Base-by-base conservation (phyloP, 2,797 vertebrate genomes). In the Myotis findleyi region DNA sequence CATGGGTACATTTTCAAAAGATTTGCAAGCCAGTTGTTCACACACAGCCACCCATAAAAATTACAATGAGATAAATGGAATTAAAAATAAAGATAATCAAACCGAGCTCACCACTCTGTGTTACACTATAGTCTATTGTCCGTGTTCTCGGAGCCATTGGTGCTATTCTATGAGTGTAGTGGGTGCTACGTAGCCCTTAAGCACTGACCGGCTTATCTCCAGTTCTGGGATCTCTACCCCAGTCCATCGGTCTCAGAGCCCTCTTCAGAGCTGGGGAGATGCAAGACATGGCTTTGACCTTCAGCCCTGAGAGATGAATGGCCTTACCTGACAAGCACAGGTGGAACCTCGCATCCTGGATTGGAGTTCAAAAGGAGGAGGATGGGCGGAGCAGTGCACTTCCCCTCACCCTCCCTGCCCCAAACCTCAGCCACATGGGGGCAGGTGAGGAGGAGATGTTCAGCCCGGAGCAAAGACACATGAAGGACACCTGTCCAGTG, bases 81-180 rank as follows among this genome's bases (percentile, higher is more conserved):
- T 84, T 53, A 51, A 87, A 87, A 59, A n/a, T 11, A 68, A 69
- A 84, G 44, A n/a, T 25, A 57, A 72, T 53, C 73, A 49, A 81
- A 21, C 23, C 73, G 38, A 53, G 41, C 7, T 7, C 57, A 38
- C 21, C 38, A 33, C 71, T 87, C 84, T 84, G 49, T 68, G 64
- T 81, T 68, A 36, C 18, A 17, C 33, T n/a, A 5, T 30, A 44
- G 5, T 69, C 76, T 66, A 18, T 84, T 51, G 27, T 18, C 18
- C 51, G 0, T 53, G 62, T 57, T 72, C 33, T 72, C 47, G 57
- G 41, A 30, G 57, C 71, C 38, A 27, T 49, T 79, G 86, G 10
- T 6, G 0, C 55, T 49, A 17, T 59, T 89, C n/a, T 47, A 4
- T 33, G 55, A 47, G 33, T 20, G 9, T 10, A 51, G 59, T 64